A percentile compares a stretch with the other conserved stretches of the same genome.
Evolutionary conservation across 1,140 invertebrate species (phyloP).

Genomic region (Nymphalis io): DNA sequence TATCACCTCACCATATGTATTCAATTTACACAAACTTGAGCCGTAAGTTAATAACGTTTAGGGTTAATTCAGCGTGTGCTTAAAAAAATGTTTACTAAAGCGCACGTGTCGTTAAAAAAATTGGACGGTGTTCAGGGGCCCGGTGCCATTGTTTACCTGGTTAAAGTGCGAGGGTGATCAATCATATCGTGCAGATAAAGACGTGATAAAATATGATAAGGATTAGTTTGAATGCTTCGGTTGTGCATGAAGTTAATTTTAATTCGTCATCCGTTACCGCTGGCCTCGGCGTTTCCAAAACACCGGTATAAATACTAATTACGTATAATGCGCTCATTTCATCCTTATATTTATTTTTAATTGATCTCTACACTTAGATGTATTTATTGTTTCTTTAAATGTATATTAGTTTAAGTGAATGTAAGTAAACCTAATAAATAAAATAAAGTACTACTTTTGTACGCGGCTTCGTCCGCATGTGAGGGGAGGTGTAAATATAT

Average conservation of each 20-base stretch:
- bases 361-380: too few relatives aligned
- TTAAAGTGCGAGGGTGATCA: conserved; percentile 31
- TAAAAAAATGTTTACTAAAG: conserved; percentile 14
- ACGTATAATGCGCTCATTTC: too few relatives aligned
- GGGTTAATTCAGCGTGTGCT: background rate
- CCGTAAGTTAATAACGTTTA: background rate
- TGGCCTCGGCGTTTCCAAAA: background rate
- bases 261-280: background rate
- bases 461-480: too few relatives aligned
- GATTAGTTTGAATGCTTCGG: background rate
- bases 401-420: too few relatives aligned
- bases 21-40: background rate
- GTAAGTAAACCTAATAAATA: too few relatives aligned
- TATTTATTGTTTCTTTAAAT: too few relatives aligned
- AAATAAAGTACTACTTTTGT: too few relatives aligned
- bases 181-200: conserved; percentile 30
- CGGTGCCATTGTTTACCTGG: conserved; percentile 43
- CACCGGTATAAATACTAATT: too few relatives aligned
- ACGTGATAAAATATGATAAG: conserved; percentile 10
- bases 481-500: too few relatives aligned
- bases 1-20: conserved; percentile 2
- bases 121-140: conserved; percentile 34
- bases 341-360: too few relatives aligned
- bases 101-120: conserved; percentile 35
- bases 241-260: background rate